Evolutionary conservation across 2,113 vertebrate species (phyloP).

Genomic region (Brachirus orientalis): DNA sequence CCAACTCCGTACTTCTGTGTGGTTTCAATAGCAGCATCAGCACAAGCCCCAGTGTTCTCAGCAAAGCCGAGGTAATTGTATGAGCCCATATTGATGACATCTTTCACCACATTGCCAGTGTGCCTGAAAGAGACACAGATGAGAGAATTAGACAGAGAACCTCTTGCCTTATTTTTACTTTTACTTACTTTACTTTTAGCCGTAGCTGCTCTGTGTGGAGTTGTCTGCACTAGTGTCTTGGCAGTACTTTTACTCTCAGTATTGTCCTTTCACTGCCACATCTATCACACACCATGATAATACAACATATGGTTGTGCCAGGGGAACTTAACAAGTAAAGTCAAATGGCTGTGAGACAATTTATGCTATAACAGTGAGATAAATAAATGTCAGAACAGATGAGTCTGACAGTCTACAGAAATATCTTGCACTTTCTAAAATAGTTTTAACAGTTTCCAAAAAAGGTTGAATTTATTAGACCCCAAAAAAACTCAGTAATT

Average conservation of each 20-base stretch:
- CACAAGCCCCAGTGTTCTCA: constrained; percentile 87
- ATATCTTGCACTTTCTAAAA: background rate
- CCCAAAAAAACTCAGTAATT: no score
- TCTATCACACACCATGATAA: constrained; percentile 1
- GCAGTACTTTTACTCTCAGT: constrained; percentile 5
- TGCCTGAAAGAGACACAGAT: constrained; percentile 79
- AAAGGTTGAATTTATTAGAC: no score
- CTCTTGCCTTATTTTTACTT: background rate
- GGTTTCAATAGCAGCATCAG: constrained; percentile 83
- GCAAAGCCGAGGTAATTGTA: constrained; percentile 99
- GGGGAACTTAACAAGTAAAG: background rate
- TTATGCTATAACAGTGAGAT: constrained; percentile 1
- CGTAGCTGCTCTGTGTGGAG: constrained; percentile 1
- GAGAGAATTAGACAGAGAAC: background rate
- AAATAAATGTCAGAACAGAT: background rate
- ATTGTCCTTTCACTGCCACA: background rate
- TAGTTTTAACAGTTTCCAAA: background rate
- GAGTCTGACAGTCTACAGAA: background rate
- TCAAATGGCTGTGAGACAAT: background rate
- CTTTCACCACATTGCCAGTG: constrained; percentile 91
- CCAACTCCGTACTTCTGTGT: constrained; percentile 89
- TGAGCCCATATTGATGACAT: constrained; percentile 96
- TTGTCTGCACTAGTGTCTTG: background rate
- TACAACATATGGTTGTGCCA: constrained; percentile 1
- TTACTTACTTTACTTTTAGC: no score